phyloP scores from a whole-genome alignment of 2,797 vertebrate species.

The Coregonus ussuriensis region DNA sequence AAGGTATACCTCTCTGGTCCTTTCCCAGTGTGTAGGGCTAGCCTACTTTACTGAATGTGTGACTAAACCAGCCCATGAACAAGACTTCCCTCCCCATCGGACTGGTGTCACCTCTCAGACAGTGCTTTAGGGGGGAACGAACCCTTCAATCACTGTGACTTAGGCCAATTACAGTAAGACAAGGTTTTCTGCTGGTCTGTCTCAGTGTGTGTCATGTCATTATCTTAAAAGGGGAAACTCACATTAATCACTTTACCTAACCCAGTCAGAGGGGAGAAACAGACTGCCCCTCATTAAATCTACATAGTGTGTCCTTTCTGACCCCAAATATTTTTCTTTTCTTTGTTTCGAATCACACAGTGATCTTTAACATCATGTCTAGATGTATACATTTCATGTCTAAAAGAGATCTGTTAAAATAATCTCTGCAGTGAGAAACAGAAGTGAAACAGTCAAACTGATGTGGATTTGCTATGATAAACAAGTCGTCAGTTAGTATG shows the following conservation, averaged over 20 bases:
- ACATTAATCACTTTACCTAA: constrained; percentile 11
- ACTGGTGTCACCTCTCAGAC: neutral
- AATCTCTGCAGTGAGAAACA: constrained; percentile 55
- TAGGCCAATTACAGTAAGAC: neutral
- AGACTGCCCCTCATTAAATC: constrained; percentile 3
- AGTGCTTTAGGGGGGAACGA: neutral
- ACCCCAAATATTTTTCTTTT: constrained; percentile 14
- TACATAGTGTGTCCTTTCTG: constrained; percentile 9
- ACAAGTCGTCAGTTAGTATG: constrained; percentile 58
- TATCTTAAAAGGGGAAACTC: neutral
- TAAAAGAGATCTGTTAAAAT: constrained; percentile 31
- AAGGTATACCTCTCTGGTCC: neutral
- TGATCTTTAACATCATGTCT: constrained; percentile 24
- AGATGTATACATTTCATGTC: constrained; percentile 26
- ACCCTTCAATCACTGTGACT: neutral
- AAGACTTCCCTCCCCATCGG: neutral
- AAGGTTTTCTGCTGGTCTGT: neutral
- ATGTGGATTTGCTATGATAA: constrained; percentile 54
- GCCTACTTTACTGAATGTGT: neutral
- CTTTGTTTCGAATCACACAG: constrained; percentile 25
- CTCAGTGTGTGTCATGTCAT: neutral
- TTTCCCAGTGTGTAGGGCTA: neutral
- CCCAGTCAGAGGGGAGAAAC: neutral
- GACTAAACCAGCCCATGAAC: neutral
- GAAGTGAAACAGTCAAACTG: constrained; percentile 47